These are phyloP conservation scores for Acanthopleura granulata DNA, from an alignment of 2,888 invertebrate genomes.

Conservation along the genomic window DNA sequence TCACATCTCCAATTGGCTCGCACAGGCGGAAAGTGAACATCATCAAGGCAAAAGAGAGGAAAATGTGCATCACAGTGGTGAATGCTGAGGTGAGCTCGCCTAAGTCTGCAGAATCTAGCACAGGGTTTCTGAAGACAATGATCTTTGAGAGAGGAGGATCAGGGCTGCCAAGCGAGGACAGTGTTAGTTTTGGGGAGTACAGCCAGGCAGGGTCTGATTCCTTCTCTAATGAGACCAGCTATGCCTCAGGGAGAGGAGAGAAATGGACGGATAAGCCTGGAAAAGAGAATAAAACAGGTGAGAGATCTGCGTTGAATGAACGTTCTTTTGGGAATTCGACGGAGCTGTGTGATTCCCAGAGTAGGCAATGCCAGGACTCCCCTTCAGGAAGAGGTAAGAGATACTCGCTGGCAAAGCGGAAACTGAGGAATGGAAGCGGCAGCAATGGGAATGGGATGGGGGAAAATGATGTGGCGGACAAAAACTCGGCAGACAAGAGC, in stretches of 20 bases:
- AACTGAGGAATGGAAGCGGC: neutral
- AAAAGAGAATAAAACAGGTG: neutral
- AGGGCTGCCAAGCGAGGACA: neutral
- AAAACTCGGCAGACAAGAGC: neutral
- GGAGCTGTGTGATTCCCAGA: neutral
- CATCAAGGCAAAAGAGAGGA: slow-evolving; percentile 36
- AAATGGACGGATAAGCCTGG: neutral
- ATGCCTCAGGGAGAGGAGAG: neutral
- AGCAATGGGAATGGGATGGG: neutral
- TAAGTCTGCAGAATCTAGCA: slow-evolving; percentile 14
- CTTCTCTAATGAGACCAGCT: neutral
- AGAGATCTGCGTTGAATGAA: neutral
- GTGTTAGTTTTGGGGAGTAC: neutral
- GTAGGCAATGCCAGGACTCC: neutral
- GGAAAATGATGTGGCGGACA: neutral
- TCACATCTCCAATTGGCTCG: neutral
- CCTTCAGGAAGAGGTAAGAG: neutral
- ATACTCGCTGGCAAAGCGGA: neutral
- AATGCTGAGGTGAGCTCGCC: slow-evolving; percentile 27
- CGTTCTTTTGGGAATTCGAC: neutral
- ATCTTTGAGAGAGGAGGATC: slow-evolving; percentile 41
- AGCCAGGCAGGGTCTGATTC: neutral
- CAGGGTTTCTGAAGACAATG: slow-evolving; percentile 33
- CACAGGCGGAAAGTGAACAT: slow-evolving; percentile 32
- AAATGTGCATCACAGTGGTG: slow-evolving; percentile 51